A percentile compares a stretch with the other conserved stretches of the same genome.
Evolutionary conservation across 2,888 invertebrate species (phyloP).

Genomic region (Coenonympha glycerion): DNA sequence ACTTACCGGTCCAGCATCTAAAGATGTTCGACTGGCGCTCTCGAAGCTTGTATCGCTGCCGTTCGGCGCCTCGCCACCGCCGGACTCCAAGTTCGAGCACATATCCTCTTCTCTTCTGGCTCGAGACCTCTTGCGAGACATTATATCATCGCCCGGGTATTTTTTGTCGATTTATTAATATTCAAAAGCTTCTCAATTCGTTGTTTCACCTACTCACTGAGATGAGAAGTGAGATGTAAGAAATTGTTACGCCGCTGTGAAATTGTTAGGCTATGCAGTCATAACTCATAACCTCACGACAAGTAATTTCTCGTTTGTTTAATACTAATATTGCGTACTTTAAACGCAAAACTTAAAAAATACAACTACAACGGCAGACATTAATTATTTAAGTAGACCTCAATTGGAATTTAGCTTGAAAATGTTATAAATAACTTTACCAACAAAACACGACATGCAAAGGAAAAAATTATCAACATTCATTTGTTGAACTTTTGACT

Average conservation of each 20-base stretch:
- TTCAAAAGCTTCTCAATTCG: neutral
- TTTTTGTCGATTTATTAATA: neutral
- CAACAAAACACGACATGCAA: neutral
- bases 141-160: constrained; percentile 53
- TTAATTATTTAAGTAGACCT: too few relatives aligned
- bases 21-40: constrained; percentile 37
- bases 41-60: constrained; percentile 53
- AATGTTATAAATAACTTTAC: too few relatives aligned
- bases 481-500: neutral
- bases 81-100: constrained; percentile 50
- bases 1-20: constrained; percentile 40
- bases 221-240: too few relatives aligned
- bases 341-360: too few relatives aligned
- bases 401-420: too few relatives aligned
- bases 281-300: constrained; percentile 13
- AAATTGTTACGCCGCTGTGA: too few relatives aligned
- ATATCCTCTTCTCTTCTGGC: constrained; percentile 50
- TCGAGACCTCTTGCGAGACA: constrained; percentile 65
- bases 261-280: neutral
- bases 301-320: neutral
- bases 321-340: too few relatives aligned
- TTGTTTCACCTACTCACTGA: neutral
- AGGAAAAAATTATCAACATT: neutral
- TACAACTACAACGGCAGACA: too few relatives aligned
- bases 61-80: constrained; percentile 46